Evolutionary conservation across 2,888 invertebrate genomes (phyloP), one percentile per base, ranked within the genome.

Genomic region (Leuctra nigra): DNA sequence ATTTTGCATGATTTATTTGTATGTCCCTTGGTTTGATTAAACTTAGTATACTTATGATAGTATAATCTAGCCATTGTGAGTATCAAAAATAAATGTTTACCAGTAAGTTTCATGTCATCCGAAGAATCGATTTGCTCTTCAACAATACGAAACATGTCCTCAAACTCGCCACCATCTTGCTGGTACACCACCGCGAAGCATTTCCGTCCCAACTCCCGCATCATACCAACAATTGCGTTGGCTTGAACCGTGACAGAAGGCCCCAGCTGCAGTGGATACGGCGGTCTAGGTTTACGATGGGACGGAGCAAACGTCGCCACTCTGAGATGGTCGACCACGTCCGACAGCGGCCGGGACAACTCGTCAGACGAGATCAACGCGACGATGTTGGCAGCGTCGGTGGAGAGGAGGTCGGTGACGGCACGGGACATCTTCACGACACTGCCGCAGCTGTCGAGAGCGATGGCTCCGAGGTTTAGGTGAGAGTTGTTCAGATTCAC

Each of bases 371-470:
- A 58, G n/a, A 62, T 47, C 20, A 63, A 54, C 22, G 61, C 58
- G 22, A 63, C 53, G n/a, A 52, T 29, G n/a, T 29, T 38, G 18
- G 23, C 29, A 24, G 33, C 16, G 13, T 39, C 47, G 50, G 54
- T 23, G 13, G 48, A 57, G 1, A 63, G 48, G 24, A 63, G 53
- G 35, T 61, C 56, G 11, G 63, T 58, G 24, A 63, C 59, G 53
- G 59, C 62, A 14, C 63, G 52, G 1, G 63, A 54, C 4, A 62
- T 58, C 35, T 60, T 59, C 29, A 59, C 55, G 9, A 58, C 44
- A 47, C 62, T 62, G 59, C 66, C 70, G 68, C 60, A 72, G 46
- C 59, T 68, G 53, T 68, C 67, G 53, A 68, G 58, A 1, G 64
- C 64, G 20, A 68, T 55, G 11, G 66, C 66, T 6, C 64, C 66